Evolutionary conservation across 2,888 invertebrate species (phyloP).

Genomic region (Sisyra terminalis): DNA sequence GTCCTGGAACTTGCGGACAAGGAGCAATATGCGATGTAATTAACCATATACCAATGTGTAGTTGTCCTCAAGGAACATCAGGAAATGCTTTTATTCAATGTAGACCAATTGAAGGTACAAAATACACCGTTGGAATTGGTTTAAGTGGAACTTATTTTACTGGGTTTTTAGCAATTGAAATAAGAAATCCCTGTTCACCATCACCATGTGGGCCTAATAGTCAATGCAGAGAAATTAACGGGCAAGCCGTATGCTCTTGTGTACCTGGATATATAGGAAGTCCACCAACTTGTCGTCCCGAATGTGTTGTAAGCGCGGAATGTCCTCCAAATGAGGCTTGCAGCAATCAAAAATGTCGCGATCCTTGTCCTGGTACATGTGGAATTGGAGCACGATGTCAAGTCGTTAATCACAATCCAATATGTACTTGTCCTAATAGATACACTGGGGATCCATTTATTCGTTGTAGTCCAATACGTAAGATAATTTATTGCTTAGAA

Average conservation of each 20-base stretch:
- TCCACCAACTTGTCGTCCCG: constrained; percentile 55
- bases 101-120: constrained; percentile 35
- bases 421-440: constrained; percentile 46
- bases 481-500: constrained; percentile 12
- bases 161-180: constrained; percentile 28
- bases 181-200: constrained; percentile 45
- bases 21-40: constrained; percentile 39
- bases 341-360: constrained; percentile 53
- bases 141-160: constrained; percentile 1
- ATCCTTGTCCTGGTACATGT: constrained; percentile 63
- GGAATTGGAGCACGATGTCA: constrained; percentile 53
- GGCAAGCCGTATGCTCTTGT: constrained; percentile 52
- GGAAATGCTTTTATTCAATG: constrained; percentile 57
- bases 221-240: constrained; percentile 46
- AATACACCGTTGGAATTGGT: no score
- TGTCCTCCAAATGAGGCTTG: constrained; percentile 52
- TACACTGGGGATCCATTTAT: constrained; percentile 54
- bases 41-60: constrained; percentile 40
- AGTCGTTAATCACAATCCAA: constrained; percentile 58
- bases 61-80: constrained; percentile 42
- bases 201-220: constrained; percentile 60
- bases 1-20: constrained; percentile 42
- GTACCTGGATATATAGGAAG: constrained; percentile 46
- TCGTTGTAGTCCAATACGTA: constrained; percentile 30
- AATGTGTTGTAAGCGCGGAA: constrained; percentile 53